Evolutionary conservation across 2,888 invertebrate genomes (phyloP), one percentile per base, ranked within the genome.

Genomic region (Globia sparganii): DNA sequence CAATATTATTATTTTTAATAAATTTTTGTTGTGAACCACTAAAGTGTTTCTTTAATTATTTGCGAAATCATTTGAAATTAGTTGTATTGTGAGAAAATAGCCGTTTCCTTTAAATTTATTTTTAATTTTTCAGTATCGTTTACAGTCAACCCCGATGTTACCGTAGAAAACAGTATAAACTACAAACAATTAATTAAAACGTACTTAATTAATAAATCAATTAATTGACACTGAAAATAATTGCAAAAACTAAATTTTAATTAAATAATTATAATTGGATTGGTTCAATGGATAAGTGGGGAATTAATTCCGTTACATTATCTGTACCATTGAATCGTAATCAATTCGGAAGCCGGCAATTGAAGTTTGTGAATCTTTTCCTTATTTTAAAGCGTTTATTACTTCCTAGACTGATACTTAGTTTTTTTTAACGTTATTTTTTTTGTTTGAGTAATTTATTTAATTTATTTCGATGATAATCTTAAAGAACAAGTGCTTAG

Each of bases 261-360:
- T 86, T 83, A 76, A 79, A 84, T 86, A 66, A 79, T 85, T 72
- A 76, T 86, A 86, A 88, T 88, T 80, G 74, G 77, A 85, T 87
- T 87, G 72, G 71, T 77, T 78, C 64, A 75, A 68, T 68, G 67
- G 80, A 77, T 84, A 85, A 83, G 75, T 77, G 74, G 70, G 37
- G 71, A 83, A 72, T 81, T 75, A 78, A 79, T 78, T 78, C 80
- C 75, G 77, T 81, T 75, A 74, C 71, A 81, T 84, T 89, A 85
- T 89, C 80, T 77, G 56, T 89, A 84, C 85, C 82, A 90, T 86
- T 87, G 88, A 84, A 81, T 80, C 65, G 71, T 89, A 90, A 91
- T 91, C 86, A 85, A 90, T 90, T 90, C 90, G 90, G 91, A 91
- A 91, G 85, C 81, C 82, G 77, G 82, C 80, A 88, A 82, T 88